Percentiles rank a stretch among this genome's conserved stretches.
Conservation (phyloP, 2,888 invertebrate species). For the Epsilonema sp. region DNA sequence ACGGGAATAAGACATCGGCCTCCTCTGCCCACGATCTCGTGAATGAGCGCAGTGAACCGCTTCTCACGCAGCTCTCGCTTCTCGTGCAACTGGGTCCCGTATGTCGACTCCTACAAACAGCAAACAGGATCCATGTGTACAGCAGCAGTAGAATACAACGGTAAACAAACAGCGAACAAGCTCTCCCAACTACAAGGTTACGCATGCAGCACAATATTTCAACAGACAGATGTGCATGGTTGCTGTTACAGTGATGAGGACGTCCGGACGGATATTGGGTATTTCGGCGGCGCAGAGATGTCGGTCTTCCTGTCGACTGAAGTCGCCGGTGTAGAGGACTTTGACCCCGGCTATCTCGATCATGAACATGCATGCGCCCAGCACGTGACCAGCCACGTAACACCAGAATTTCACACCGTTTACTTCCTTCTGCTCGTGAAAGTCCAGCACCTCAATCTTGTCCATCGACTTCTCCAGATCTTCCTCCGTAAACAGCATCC, state of each 20-base stretch:
- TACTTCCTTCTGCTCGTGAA: conserved; percentile 78
- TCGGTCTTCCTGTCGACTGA: conserved; percentile 90
- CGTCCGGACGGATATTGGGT: conserved; percentile 82
- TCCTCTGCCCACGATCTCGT: conserved; percentile 87
- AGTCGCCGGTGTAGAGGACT: conserved; percentile 62
- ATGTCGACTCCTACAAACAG: conserved; percentile 79
- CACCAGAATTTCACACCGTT: conserved; percentile 79
- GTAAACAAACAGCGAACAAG: too few species aligned
- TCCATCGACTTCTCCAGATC: conserved; percentile 95
- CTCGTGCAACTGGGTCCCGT: conserved; percentile 97
- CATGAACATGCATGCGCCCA: conserved; percentile 99
- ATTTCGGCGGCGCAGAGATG: conserved; percentile 99
- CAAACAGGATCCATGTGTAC: too few species aligned
- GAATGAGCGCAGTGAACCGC: conserved; percentile 73
- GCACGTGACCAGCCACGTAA: conserved; percentile 92
- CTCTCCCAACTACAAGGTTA: too few species aligned
- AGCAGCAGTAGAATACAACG: too few species aligned
- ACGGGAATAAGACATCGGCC: conserved; percentile 95
- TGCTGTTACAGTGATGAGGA: conserved; percentile 78
- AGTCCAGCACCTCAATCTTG: conserved; percentile 63
- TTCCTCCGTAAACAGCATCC: conserved; percentile 81
- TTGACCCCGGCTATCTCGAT: conserved; percentile 97
- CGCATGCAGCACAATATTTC: too few species aligned
- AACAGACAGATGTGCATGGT: too few species aligned
- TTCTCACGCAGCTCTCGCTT: conserved; percentile 86